phyloP scores from a whole-genome alignment of 2,888 invertebrate genomes.

The Catocala nupta region DNA sequence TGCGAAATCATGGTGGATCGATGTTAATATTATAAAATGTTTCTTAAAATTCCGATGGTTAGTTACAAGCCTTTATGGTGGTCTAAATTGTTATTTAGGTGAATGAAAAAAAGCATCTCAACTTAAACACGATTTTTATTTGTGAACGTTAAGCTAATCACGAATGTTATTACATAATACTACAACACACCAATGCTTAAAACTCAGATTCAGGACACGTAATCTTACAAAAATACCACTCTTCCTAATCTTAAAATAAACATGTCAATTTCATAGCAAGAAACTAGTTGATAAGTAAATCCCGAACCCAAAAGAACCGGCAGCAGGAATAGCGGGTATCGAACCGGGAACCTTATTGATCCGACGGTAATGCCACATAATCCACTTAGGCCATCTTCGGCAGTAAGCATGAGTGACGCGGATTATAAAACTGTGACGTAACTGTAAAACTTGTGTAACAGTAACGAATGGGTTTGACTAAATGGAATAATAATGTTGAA shows the following conservation, averaged over 20 bases:
- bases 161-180: slow-evolving; percentile 9
- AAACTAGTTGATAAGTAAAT: slow-evolving; percentile 44
- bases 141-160: not conserved
- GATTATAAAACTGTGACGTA: slow-evolving; percentile 63
- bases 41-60: too few relatives aligned
- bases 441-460: slow-evolving; percentile 41
- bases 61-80: too few relatives aligned
- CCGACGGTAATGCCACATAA: slow-evolving; percentile 76
- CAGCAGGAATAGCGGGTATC: slow-evolving; percentile 46
- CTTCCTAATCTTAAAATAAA: slow-evolving; percentile 39
- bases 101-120: too few relatives aligned
- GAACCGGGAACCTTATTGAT: slow-evolving; percentile 69
- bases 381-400: slow-evolving; percentile 77
- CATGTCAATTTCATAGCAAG: slow-evolving; percentile 43
- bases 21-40: too few relatives aligned
- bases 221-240: slow-evolving; percentile 15
- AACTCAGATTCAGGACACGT: slow-evolving; percentile 2
- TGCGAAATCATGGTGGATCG: too few relatives aligned
- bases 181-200: not conserved
- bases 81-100: too few relatives aligned
- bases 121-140: not conserved
- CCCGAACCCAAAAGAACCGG: slow-evolving; percentile 53
- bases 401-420: slow-evolving; percentile 80
- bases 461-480: slow-evolving; percentile 29
- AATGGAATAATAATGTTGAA: slow-evolving; percentile 11